Percentiles rank a stretch among this genome's conserved stretches.
Conservation (phyloP, 2,113 vertebrate genomes). For the Calidris pugnax region DNA sequence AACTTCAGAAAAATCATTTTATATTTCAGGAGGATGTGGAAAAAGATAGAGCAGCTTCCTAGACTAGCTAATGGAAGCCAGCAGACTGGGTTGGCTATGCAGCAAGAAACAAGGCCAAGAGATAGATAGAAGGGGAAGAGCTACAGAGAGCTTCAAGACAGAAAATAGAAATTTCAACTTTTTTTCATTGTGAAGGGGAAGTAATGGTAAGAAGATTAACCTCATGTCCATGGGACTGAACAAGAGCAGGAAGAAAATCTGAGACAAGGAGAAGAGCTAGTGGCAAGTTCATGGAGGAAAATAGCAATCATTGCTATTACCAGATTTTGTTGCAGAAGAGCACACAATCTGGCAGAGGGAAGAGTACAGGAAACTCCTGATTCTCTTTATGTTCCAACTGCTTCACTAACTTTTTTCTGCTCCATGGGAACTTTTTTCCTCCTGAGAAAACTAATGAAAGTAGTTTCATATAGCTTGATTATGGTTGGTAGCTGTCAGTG, state of each 20-base stretch:
- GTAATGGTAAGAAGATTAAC: neutral
- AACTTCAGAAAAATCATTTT: neutral
- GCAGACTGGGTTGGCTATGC: neutral
- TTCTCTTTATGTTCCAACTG: neutral
- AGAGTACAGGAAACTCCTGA: neutral
- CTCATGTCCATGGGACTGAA: neutral
- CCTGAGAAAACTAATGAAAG: neutral
- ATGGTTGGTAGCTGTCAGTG: neutral
- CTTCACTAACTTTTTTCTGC: neutral
- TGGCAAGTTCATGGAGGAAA: neutral
- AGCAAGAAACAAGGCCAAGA: neutral
- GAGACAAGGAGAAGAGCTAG: neutral
- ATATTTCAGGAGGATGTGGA: neutral
- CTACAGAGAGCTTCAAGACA: neutral
- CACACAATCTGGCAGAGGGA: neutral
- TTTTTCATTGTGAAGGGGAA: neutral
- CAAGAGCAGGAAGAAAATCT: neutral
- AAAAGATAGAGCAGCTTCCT: neutral
- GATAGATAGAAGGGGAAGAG: neutral
- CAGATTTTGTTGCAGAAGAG: neutral
- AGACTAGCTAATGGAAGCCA: neutral
- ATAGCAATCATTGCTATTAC: neutral
- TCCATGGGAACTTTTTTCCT: neutral
- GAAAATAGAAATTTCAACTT: neutral
- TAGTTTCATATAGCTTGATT: neutral